phyloP scores from a whole-genome alignment of 2,113 vertebrate species.

The Malurus cyaneus region DNA sequence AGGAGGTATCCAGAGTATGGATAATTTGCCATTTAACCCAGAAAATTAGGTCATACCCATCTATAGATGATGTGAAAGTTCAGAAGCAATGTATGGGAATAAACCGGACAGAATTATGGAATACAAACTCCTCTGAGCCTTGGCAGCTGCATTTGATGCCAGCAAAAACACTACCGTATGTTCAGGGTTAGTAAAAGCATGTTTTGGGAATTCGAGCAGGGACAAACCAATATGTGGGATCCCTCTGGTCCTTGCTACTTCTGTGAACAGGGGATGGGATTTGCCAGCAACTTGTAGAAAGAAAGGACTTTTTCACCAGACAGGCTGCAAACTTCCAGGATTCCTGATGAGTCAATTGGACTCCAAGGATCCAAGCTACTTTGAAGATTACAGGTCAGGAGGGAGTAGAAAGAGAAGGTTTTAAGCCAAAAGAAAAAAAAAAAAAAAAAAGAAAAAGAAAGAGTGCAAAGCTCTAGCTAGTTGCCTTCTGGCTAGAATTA shows the following conservation, averaged over 20 bases:
- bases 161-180: not conserved
- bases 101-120: not conserved
- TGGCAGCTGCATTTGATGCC: not conserved
- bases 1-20: not conserved
- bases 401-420: not conserved
- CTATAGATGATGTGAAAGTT: not conserved
- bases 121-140: not conserved
- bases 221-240: not conserved
- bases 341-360: not conserved
- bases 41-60: not conserved
- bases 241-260: not conserved
- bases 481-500: not conserved
- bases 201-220: not conserved
- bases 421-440: not conserved
- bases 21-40: not conserved
- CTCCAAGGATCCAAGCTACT: not conserved
- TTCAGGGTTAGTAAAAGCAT: not conserved
- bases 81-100: not conserved
- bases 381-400: not conserved
- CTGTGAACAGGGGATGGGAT: not conserved
- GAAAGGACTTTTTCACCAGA: not conserved
- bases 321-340: not conserved
- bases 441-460: not conserved
- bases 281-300: not conserved
- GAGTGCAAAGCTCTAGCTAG: not conserved